Evolutionary conservation across 2,797 vertebrate genomes (phyloP), one percentile per base, ranked within the genome.

Genomic region (Sebastes hubbsi): DNA sequence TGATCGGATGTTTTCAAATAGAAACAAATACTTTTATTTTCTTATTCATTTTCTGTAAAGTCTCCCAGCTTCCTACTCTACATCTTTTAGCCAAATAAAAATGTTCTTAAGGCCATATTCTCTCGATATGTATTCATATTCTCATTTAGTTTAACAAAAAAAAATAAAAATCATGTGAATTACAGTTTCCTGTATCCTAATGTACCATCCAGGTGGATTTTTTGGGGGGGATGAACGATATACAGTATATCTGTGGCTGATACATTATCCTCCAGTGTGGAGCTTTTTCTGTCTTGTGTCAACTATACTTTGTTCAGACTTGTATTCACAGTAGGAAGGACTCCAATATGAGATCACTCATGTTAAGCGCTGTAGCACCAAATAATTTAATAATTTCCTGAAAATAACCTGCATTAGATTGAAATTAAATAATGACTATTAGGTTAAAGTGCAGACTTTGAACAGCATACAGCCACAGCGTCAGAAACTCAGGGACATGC

Each of bases 1-100:
- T 81, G 36, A 63, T 77, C 42, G 72, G 10, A 78, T 74, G 60
- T 80, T 77, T 77, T 34, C 52, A 65, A 59, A 72, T 18, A 29
- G 6, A 75, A 68, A 34, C 18, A 25, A 6, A 18, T 13, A 9
- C 46, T 63, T 61, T 27, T 14, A 20, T n/a, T 58, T 42, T 62
- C 36, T 29, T 34, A 27, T 27, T 27, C 4, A 5, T 46, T 60
- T 46, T 30, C 18, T 65, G 2, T 13, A 9, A 3, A 42, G 3
- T 22, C 11, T 32, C 20, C 13, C 13, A 9, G 22, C 54, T 55
- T 24, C 54, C 16, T 24, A 1, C 77, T 54, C 56, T 24, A 5
- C 4, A 10, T 62, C 13, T 55, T 13, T 6, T 9, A 4, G 25
- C 25, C 25, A 30, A 34, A 72, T 38, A 58, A 62, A 62, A 64